These are phyloP conservation scores for Ptilonorhynchus violaceus DNA, from an alignment of 2,113 vertebrate species.

Conservation along the genomic window DNA sequence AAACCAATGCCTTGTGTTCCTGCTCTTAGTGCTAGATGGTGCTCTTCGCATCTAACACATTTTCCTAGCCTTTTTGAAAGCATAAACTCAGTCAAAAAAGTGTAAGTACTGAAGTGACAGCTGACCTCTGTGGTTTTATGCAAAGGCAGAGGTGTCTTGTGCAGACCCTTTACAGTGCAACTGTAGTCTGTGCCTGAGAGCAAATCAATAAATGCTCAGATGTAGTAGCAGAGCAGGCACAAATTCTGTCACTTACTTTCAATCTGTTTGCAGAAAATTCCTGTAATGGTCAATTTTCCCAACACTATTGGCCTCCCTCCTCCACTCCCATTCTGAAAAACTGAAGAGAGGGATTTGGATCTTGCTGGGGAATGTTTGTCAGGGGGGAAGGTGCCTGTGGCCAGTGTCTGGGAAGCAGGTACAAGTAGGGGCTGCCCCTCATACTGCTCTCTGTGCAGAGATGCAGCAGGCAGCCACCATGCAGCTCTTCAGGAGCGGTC, in stretches of 20 bases:
- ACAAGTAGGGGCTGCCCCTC: neutral
- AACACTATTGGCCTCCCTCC: fast-evolving
- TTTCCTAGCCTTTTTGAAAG: neutral
- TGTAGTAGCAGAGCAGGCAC: neutral
- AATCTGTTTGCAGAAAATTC: neutral
- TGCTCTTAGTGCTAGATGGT: neutral
- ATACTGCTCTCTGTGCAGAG: fast-evolving
- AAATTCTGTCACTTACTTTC: neutral
- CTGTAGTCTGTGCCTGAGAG: neutral
- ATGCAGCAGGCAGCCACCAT: neutral
- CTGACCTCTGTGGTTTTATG: neutral
- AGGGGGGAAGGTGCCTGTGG: neutral
- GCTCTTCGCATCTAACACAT: neutral
- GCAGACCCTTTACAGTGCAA: neutral
- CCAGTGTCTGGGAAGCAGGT: neutral
- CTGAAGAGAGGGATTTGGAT: neutral
- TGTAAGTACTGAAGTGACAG: neutral
- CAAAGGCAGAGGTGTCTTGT: neutral
- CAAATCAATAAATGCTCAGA: neutral
- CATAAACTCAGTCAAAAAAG: neutral
- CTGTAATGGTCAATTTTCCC: neutral
- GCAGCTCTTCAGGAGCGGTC: neutral
- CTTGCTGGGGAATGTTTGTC: neutral
- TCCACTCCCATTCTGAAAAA: neutral
- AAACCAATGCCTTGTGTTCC: neutral